Conservation (phyloP, 2,797 vertebrate species). For the Argyrosomus regius region DNA sequence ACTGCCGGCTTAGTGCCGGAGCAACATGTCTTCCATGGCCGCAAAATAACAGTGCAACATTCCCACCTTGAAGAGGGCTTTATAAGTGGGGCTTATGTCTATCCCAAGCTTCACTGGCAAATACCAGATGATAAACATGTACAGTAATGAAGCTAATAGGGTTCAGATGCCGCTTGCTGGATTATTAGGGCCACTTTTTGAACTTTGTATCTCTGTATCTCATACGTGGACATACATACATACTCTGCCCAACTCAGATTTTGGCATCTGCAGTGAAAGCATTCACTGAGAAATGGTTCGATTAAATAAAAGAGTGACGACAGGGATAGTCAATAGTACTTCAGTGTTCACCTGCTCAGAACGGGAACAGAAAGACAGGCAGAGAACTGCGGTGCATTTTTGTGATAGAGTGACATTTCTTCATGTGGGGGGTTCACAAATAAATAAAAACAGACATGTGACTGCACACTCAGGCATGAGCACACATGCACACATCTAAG, state of each 20-base stretch:
- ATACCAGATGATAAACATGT: not conserved
- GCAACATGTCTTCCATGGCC: too few relatives aligned
- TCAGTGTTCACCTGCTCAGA: constrained; percentile 9
- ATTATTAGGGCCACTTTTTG: not conserved
- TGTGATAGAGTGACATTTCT: not conserved
- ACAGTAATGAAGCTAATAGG: constrained; percentile 2
- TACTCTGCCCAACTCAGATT: not conserved
- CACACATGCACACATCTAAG: constrained; percentile 28
- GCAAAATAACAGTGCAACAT: too few relatives aligned
- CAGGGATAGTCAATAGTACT: not conserved
- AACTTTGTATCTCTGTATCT: not conserved
- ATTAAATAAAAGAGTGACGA: not conserved
- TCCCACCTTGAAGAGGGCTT: too few relatives aligned
- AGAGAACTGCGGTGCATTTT: not conserved
- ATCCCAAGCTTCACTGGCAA: constrained; percentile 1
- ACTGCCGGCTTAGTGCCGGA: too few relatives aligned
- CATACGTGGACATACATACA: not conserved
- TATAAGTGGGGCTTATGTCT: not conserved
- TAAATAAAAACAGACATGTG: not conserved
- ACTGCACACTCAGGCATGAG: not conserved
- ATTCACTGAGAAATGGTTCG: not conserved
- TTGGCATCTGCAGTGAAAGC: constrained; percentile 1
- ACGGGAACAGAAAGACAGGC: not conserved
- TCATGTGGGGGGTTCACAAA: constrained; percentile 1
- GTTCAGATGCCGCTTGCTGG: not conserved